Evolutionary conservation across 2,888 invertebrate species (phyloP), one percentile per base, ranked within the genome.

Genomic region (Blomia tropicalis): DNA sequence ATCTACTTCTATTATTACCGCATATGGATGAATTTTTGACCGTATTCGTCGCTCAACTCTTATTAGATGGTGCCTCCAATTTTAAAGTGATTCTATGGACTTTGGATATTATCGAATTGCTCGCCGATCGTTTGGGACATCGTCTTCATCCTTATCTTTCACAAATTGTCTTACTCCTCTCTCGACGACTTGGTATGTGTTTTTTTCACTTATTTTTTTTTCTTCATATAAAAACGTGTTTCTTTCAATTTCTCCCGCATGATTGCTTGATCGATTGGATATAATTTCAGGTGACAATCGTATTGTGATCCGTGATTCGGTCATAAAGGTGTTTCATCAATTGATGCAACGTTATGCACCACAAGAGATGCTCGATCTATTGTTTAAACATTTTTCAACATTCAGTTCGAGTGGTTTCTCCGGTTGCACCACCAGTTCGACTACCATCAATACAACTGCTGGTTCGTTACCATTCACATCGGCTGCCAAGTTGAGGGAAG

Each of bases 401-500:
- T 47, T 25, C n/a, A 17, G 36, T 11, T 17, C 36, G 36, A 17
- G 36, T 11, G 51, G 51, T 27, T 7, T 47, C 11, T 14, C 23
- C 7, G 51, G 51, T n/a, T 47, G n/a, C 22, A 14, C 11, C 23
- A 36, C 17, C 7, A 22, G 23, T n/a, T 11, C 51, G 7, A 27
- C 7, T n/a, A 47, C 51, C n/a, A 3, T 2, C 2, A 22, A n/a
- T 25, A 17, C 17, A 23, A 17, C 17, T 4, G 1, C 27, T 1
- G 5, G 36, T 1, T 14, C 22, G 4, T 25, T 56, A 4, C 71
- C 77, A 41, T 71, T 72, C 36, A 74, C 76, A 66, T 71, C 73
- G 64, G 76, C 76, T 66, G 74, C 76, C 2, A 72, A 82, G 77
- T 80, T 83, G 64, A 76, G 84, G 62, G 85, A 86, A 73, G 84